Base-by-base conservation (phyloP, 2,888 invertebrate genomes). In the Lapara coniferarum region DNA sequence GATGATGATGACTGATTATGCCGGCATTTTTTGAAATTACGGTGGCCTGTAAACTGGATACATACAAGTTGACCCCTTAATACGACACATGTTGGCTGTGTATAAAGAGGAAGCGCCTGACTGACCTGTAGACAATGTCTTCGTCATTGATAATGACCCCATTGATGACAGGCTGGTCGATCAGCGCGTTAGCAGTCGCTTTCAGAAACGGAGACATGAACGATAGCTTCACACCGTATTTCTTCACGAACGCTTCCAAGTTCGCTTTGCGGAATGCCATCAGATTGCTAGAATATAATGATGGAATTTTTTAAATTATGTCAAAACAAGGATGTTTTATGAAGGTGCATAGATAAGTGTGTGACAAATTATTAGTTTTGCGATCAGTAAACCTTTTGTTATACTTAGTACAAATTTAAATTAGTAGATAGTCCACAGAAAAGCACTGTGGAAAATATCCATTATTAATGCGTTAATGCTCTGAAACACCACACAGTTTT, bases 141-240 rank as follows among this genome's bases (percentile, higher is more conserved):
- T 93, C 94, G 49, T 96, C 98, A 19, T 63, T 63, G 75, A 98
- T 97, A 81, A 99, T 99, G 71, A 98, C 98, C 16, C 98, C 99
- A 92, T 99, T 99, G 57, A 99, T 96, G n/a, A 98, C 97, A 0
- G 99, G 99, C 86, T 98, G 99, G 86, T 99, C 98, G 84, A 96
- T 95, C 52, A 99, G 95, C n/a, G 99, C 99, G 87, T 98, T 98
- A 2, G 99, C 98, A n/a, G 98, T 95, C 0, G 99, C 99, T 87
- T 98, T 98, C 70, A 98, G 95, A 90, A 99, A 99, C 25, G 99
- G 98, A 0, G 99, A 99, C 99, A 99, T 99, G 87, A 99, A 99
- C 10, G 99, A 99, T 71, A 99, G 91, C 89, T 99, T 99, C 72
- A 99, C 95, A 63, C 98, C 98, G 86, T 98, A 98, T 85, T 98